phyloP scores from a whole-genome alignment of 2,113 vertebrate species.

The Lutjanus erythropterus region DNA sequence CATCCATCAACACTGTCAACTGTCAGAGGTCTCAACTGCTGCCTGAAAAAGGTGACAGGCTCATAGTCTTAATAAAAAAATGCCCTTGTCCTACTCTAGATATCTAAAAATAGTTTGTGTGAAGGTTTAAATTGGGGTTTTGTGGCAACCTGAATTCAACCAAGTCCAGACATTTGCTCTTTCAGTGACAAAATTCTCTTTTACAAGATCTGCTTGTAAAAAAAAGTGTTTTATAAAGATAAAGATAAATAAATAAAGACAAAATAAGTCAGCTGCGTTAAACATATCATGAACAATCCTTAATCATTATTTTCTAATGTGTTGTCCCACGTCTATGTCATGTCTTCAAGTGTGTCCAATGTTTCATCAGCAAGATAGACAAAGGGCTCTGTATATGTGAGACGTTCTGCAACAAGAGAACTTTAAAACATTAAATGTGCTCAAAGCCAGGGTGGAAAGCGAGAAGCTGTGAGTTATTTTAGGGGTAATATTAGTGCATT shows the following conservation, averaged over 20 bases:
- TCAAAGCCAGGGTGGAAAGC: neutral
- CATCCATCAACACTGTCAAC: neutral
- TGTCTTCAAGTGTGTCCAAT: neutral
- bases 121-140: neutral
- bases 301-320: neutral
- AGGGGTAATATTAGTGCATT: neutral
- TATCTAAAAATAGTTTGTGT: constrained; percentile 8
- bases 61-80: neutral
- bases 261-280: neutral
- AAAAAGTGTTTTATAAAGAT: neutral
- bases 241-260: neutral
- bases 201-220: neutral
- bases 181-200: neutral
- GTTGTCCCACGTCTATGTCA: neutral
- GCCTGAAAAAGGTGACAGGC: neutral
- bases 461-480: neutral
- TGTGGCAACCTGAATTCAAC: neutral
- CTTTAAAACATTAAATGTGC: constrained; percentile 3
- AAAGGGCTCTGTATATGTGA: neutral
- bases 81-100: constrained; percentile 1
- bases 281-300: neutral
- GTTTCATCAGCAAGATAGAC: neutral
- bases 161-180: neutral
- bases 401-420: neutral
- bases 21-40: neutral